Evolutionary conservation across 1,140 invertebrate species (phyloP), one percentile per base, ranked within the genome.

Genomic region (Dreissena rostriformis): DNA sequence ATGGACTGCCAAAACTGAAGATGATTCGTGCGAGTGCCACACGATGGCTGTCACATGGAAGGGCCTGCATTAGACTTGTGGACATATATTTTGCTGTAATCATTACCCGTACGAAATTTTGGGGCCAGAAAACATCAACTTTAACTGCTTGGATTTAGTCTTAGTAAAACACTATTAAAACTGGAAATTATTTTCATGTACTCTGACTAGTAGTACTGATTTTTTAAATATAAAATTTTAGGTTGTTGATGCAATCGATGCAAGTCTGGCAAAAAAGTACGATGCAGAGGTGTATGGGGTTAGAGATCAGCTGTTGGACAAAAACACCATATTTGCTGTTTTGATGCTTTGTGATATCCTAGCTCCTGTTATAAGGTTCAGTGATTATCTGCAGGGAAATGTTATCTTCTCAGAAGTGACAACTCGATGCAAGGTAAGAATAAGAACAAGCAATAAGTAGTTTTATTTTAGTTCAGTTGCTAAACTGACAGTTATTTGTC

Each of bases 1-100:
- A 75, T 63, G 73, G 73, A 6, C 5, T 75, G 55, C 57, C 57
- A 61, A 75, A 75, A n/a, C 73, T 75, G 26, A 73, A 73, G 39
- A 49, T 73, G 29, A 11, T 73, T n/a, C 12, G 70, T 29, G 49
- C 70, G 19, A 22, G 53, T 24, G 73, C 73, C 7, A 61, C 73
- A 24, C 57, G 73, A 61, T 75, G 73, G 53, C 55, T 75, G 26
- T 75, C 73, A 8, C 73, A 61, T 61, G 73, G 53, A 14, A 12
- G 29, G 12, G 73, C 26, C 15, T 75, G 52, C 29, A 75, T 49
- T 22, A 14, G 73, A 10, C 73, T 75, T 19, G 63, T 75, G 22
- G 73, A 74, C n/a, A 52, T 52, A 49, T 61, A 14, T 61, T 52
- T 75, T 8, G 53, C 57, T 52, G 73, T 75, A 26, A n/a, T n/a